phyloP scores from a whole-genome alignment of 2,888 invertebrate genomes.

The Caenorhabditis sulstoni region DNA sequence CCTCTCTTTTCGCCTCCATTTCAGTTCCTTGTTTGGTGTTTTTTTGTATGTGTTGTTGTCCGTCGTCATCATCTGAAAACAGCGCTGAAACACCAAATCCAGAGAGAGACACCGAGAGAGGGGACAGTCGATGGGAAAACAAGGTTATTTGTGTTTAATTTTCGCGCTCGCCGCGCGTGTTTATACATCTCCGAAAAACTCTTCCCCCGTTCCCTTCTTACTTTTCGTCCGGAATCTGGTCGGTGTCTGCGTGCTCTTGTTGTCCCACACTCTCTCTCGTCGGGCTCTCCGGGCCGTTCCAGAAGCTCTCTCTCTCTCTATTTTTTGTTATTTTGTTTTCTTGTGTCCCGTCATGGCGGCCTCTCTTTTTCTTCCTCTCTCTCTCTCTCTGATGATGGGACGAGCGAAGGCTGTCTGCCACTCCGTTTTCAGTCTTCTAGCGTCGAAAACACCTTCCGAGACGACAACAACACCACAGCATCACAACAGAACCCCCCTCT shows the following conservation, averaged over 20 bases:
- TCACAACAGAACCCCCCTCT: constrained; percentile 15
- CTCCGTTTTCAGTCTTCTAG: constrained; percentile 6
- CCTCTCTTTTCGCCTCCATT: constrained; percentile 10
- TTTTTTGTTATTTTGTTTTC: constrained; percentile 52
- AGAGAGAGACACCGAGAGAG: constrained; percentile 3
- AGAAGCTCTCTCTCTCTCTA: background rate
- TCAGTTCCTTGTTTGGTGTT: constrained; percentile 27
- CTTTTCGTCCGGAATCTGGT: constrained; percentile 1
- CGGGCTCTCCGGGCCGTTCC: too few species aligned
- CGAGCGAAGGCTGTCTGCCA: too few species aligned
- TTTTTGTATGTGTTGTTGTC: constrained; percentile 14
- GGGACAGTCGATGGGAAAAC: constrained; percentile 19
- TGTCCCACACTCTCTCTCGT: constrained; percentile 8
- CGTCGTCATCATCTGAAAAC: constrained; percentile 23
- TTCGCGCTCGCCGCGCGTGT: constrained; percentile 3
- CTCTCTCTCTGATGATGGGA: background rate
- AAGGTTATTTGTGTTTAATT: constrained; percentile 48
- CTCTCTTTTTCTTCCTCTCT: background rate
- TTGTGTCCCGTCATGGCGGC: constrained; percentile 13
- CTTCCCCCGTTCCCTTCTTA: constrained; percentile 18
- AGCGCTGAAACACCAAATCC: constrained; percentile 4
- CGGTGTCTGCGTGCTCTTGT: constrained; percentile 2
- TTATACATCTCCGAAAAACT: constrained; percentile 26
- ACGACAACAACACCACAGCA: constrained; percentile 34
- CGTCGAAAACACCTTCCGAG: constrained; percentile 43